Evolutionary conservation across 2,113 vertebrate genomes (phyloP).

Genomic region (Arenaria interpres): DNA sequence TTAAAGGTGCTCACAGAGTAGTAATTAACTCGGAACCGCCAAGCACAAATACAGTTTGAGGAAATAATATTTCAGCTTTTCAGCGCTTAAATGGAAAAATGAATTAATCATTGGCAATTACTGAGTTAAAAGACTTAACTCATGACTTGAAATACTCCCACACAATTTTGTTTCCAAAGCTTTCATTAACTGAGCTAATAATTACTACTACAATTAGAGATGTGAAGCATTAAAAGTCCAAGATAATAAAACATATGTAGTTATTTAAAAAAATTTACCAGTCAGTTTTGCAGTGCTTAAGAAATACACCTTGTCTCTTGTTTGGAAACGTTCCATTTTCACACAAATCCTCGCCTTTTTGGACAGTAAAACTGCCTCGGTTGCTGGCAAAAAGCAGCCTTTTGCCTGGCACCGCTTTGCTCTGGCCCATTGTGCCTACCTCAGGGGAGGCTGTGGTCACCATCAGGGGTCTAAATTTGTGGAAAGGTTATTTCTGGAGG

Average conservation of each 20-base stretch:
- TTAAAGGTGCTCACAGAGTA: slow-evolving; percentile 58
- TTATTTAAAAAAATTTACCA: slow-evolving; percentile 33
- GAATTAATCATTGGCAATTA: slow-evolving; percentile 74
- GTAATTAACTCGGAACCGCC: slow-evolving; percentile 72
- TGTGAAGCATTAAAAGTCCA: slow-evolving; percentile 47
- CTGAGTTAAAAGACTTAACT: slow-evolving; percentile 75
- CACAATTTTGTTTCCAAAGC: slow-evolving; percentile 65
- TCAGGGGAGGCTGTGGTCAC: background rate
- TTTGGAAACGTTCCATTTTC: background rate
- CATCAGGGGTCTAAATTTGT: background rate
- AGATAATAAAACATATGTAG: slow-evolving; percentile 61
- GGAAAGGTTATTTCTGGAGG: background rate
- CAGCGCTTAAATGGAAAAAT: slow-evolving; percentile 43
- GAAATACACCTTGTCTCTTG: background rate
- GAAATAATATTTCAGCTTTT: slow-evolving; percentile 72
- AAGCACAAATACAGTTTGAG: slow-evolving; percentile 64
- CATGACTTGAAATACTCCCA: slow-evolving; percentile 67
- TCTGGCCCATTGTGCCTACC: background rate
- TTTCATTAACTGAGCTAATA: slow-evolving; percentile 71
- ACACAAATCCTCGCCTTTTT: background rate
- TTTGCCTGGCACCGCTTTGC: background rate
- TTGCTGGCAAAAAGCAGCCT: background rate
- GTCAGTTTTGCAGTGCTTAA: background rate
- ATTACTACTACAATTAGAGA: slow-evolving; percentile 70
- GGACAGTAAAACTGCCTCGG: background rate